Percentiles rank a stretch among this genome's conserved stretches.
Evolutionary conservation across 2,113 vertebrate species (phyloP).

Genomic region (Thomomys bottae): DNA sequence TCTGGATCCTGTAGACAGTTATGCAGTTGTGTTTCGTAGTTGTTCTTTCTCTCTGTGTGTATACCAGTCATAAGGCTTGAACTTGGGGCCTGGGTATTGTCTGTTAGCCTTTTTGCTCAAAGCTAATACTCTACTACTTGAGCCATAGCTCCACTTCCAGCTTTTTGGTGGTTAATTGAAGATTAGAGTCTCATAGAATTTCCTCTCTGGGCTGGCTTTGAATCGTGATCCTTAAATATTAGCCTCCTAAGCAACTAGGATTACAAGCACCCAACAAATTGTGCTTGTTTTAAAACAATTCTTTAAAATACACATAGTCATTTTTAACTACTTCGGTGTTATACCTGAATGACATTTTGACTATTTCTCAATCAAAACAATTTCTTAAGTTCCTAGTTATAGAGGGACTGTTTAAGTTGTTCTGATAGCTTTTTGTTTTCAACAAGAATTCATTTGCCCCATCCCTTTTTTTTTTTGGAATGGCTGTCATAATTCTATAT

Average conservation of each 20-base stretch:
- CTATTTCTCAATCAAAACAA: slow-evolving; percentile 55
- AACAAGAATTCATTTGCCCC: slow-evolving; percentile 36
- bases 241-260: too few species aligned
- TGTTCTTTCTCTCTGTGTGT: not conserved
- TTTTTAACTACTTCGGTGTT: slow-evolving; percentile 17
- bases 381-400: slow-evolving; percentile 36
- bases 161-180: too few species aligned
- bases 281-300: slow-evolving; percentile 41
- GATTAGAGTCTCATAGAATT: too few species aligned
- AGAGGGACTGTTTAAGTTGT: not conserved
- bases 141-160: too few species aligned
- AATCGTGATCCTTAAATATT: too few species aligned
- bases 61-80: too few species aligned
- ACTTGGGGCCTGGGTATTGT: too few species aligned
- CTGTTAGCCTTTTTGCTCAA: too few species aligned
- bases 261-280: too few species aligned
- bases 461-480: slow-evolving; percentile 53
- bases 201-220: too few species aligned
- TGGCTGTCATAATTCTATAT: slow-evolving; percentile 48
- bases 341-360: slow-evolving; percentile 5
- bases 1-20: not conserved
- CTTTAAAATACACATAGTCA: not conserved
- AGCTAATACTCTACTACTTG: too few species aligned
- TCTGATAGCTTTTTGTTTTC: not conserved
- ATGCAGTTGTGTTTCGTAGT: not conserved